Base-by-base conservation (phyloP, 2,797 vertebrate species). In the Poeciliopsis paucimaculata region DNA sequence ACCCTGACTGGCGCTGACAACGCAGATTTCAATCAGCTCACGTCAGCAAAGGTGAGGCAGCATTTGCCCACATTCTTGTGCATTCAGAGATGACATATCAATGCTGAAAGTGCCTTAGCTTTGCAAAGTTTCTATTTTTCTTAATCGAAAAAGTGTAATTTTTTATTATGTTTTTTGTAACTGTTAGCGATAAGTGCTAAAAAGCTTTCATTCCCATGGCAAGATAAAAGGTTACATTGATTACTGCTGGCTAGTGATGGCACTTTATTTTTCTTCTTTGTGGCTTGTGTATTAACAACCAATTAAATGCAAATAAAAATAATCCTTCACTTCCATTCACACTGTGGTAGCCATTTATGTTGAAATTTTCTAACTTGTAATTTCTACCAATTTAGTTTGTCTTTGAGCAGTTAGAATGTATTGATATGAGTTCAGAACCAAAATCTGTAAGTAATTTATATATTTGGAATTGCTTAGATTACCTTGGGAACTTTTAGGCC, bases 1-100 rank as follows among this genome's bases (percentile, higher is more conserved):
- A 87, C 86, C 89, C 90, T 87, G 88, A 81, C 81, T 78, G 90
- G 23, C 79, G 89, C 91, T 89, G 90, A 93, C 84, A 82, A 81
- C 6, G 89, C 84, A 87, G 66, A 84, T 93, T 51, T 90, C 51
- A 80, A 89, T 83, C 64, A 60, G 83, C 77, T 86, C 86, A 73
- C 39, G 75, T 70, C 34, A 39, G 76, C 76, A 28, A 76, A n/a
- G 77, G 55, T 73, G 28, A 46, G 72, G 88, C 84, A 88, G 70
- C 84, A 88, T 77, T 3, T 74, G 3, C 89, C 86, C 88, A 88
- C 85, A 62, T 75, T 73, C 64, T 23, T 5, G 41, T 75, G 72
- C 46, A 70, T 82, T 87, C 73, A 39, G 76, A 47, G 20, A 73
- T 26, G 78, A 72, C 64, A 73, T 57, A 81, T 83, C 82, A 80